Evolutionary conservation across 2,113 vertebrate genomes (phyloP), one percentile per base, ranked within the genome.

Genomic region (Pampusana beccarii): DNA sequence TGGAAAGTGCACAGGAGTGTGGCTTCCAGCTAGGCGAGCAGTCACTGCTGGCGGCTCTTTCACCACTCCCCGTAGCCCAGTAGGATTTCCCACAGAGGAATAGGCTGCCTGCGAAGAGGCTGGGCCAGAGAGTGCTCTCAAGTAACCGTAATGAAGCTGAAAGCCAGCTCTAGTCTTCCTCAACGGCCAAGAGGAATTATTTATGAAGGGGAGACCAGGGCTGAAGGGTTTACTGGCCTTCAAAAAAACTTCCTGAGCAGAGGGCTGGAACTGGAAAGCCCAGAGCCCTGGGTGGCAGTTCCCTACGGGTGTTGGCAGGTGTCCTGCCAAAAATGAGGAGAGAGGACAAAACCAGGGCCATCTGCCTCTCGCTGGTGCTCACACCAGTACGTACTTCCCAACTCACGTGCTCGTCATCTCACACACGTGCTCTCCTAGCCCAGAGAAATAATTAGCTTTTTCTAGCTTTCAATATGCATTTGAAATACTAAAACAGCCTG

Each of bases 51-150:
- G 90, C 74, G 73, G 74, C 95, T 97, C 80, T 86, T 87, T 95
- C 86, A 82, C 38, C 29, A 29, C 87, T 97, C 96, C 95, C 93
- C 42, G 40, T 83, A 71, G 94, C 94, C 96, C 92, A 84, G 96
- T 93, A 92, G 90, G 71, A 46, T 97, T 98, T 97, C 96, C 96
- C 95, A 95, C 95, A 82, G 93, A 97, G 95, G 90, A 92, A 92
- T 92, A 85, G 80, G 86, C 95, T 96, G 80, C 90, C 95, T 91
- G 82, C 7, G 38, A 92, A 93, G 84, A 96, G 91, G 80, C 53
- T 11, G 44, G 88, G 80, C 84, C 67, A 80, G 67, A 97, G 89
- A 97, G 93, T 69, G 67, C 91, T 95, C 94, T 98, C 95, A 95
- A 61, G 90, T 95, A 97, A 95, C 96, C 57, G 40, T 96, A 93